phyloP scores from a whole-genome alignment of 2,888 invertebrate species.

The Mayetiola destructor region DNA sequence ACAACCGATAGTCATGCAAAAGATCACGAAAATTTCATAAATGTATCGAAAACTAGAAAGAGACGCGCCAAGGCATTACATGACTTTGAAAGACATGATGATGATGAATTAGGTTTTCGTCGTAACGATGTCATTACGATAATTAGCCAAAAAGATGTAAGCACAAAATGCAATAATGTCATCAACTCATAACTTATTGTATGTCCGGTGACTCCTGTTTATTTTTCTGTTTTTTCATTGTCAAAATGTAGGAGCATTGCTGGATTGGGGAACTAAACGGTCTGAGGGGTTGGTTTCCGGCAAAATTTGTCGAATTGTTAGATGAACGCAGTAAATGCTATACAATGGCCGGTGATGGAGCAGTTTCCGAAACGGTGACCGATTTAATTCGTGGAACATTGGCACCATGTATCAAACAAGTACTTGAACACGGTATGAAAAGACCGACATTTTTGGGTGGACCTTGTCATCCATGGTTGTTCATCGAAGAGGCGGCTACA shows the following conservation, averaged over 20 bases:
- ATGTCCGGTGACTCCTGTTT: no score
- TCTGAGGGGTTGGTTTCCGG: constrained; percentile 90
- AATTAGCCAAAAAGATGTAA: constrained; percentile 91
- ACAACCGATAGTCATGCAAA: constrained; percentile 87
- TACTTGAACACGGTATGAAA: constrained; percentile 89
- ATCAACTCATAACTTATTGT: no score
- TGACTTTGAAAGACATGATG: constrained; percentile 93
- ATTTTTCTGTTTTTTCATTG: no score
- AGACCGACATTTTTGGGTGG: constrained; percentile 80
- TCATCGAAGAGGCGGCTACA: constrained; percentile 93
- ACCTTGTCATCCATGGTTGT: constrained; percentile 96
- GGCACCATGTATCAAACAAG: constrained; percentile 84
- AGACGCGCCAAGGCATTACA: constrained; percentile 88
- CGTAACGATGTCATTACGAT: constrained; percentile 98
- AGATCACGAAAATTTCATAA: constrained; percentile 90
- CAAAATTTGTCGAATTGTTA: constrained; percentile 86
- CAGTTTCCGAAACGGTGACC: constrained; percentile 90
- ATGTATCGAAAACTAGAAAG: constrained; percentile 73
- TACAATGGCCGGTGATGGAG: constrained; percentile 90
- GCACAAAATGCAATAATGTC: no score
- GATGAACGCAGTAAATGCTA: constrained; percentile 91
- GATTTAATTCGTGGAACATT: constrained; percentile 89
- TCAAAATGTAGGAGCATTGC: no score
- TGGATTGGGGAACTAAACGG: constrained; percentile 98
- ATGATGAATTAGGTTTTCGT: constrained; percentile 94